Evolutionary conservation across 2,888 invertebrate species (phyloP).

Genomic region (Cephus pulcher): DNA sequence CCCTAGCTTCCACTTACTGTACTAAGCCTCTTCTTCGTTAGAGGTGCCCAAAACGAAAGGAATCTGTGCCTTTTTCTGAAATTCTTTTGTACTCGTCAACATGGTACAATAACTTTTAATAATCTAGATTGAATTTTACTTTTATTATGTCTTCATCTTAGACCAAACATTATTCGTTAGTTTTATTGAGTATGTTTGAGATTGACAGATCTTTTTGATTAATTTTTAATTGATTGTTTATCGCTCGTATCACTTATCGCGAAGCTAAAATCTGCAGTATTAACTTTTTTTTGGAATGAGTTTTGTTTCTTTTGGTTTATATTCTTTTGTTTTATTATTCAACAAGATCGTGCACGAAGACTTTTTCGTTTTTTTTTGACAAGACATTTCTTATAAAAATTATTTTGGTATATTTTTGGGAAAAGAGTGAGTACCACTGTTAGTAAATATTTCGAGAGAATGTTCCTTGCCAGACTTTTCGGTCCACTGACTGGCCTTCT

Average conservation of each 20-base stretch:
- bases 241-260: not conserved
- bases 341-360: no score
- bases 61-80: not conserved
- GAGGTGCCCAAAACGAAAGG: slow-evolving; percentile 4
- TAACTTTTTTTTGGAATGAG: not conserved
- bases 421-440: slow-evolving; percentile 6
- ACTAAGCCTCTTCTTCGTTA: slow-evolving; percentile 15
- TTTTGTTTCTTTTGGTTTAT: no score
- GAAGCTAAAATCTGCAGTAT: not conserved
- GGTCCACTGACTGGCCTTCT: slow-evolving; percentile 8
- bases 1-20: slow-evolving; percentile 16
- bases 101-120: no score
- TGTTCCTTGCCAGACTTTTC: slow-evolving; percentile 4
- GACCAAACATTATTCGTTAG: no score
- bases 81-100: no score
- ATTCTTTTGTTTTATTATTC: not conserved
- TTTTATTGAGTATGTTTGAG: no score
- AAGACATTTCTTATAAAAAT: not conserved
- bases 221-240: not conserved
- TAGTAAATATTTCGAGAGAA: slow-evolving; percentile 3
- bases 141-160: no score
- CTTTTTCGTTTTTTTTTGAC: no score
- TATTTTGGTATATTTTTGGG: not conserved
- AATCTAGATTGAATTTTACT: no score
- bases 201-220: not conserved